Base-by-base conservation (phyloP, 2,113 vertebrate species). In the Malurus melanocephalus region DNA sequence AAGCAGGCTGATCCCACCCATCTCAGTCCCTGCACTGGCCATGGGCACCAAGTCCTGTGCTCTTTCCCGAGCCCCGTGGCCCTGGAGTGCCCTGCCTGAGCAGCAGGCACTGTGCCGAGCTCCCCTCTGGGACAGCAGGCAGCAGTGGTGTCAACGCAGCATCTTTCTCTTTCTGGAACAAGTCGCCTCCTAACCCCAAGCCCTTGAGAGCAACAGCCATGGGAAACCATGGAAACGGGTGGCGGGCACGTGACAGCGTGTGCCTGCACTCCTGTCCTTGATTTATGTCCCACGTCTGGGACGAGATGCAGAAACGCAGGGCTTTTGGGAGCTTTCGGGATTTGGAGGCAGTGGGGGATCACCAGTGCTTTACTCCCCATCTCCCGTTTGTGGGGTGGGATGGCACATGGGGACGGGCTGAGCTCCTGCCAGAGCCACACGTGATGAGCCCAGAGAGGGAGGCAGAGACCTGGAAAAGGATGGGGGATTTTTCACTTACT, bases 221-320 rank as follows among this genome's bases (percentile, higher is more conserved):
- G 9, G 78, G 79, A 85, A 95, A 89, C 62, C 74, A 84, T 93
- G 93, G 91, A 92, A 92, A 92, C 42, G 4, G 52, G 75, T 3
- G 3, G 49, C 85, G 48, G 89, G 69, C 28, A 4, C 3, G 9
- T 90, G 89, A 46, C 69, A 38, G 80, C 3, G 1, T 60, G 80
- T 35, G 87, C 69, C 53, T 51, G 61, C 11, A 8, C 78, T 90
- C 78, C 51, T 56, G 80, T 45, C 87, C 69, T 62, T 87, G 67
- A 68, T 87, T 76, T 76, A 52, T 68, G 90, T 76, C 67, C 73
- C 79, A 11, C 1, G 7, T 33, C 79, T 73, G 88, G 64, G 90
- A 60, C 4, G 0, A 84, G 80, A 57, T 0, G 2, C 42, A 33
- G 59, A 65, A 87, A 71, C 11, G 73, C 60, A 69, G 45, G 11